A percentile compares a stretch with the other conserved stretches of the same genome.
phyloP scores from a whole-genome alignment of 2,797 vertebrate genomes.

The Danio jaintianensis region DNA sequence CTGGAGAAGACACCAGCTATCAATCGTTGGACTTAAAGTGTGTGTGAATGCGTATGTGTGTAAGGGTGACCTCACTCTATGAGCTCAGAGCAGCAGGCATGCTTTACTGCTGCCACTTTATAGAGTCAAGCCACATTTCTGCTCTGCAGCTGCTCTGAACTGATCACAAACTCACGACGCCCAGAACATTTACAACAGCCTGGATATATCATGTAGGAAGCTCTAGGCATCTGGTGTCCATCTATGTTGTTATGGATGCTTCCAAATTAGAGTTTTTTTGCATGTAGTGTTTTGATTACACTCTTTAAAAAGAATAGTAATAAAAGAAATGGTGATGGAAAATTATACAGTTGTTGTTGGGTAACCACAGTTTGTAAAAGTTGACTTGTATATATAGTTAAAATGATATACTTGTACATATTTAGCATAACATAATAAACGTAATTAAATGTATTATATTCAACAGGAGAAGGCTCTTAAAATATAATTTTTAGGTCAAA shows the following conservation, averaged over 20 bases:
- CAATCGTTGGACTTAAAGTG: constrained; percentile 55
- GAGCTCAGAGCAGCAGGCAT: constrained; percentile 50
- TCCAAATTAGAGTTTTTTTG: neutral
- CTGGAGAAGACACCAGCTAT: constrained; percentile 62
- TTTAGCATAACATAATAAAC: neutral
- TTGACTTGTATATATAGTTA: neutral
- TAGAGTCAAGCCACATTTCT: constrained; percentile 40
- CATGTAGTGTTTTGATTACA: neutral
- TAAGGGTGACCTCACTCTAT: constrained; percentile 58
- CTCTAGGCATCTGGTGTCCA: constrained; percentile 12
- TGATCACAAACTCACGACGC: constrained; percentile 32
- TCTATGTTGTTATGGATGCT: neutral
- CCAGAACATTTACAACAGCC: constrained; percentile 13
- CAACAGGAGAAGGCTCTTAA: neutral
- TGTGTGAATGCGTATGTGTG: constrained; percentile 41
- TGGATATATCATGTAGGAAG: neutral
- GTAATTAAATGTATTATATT: neutral
- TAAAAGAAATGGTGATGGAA: too few relatives aligned
- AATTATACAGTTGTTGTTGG: neutral
- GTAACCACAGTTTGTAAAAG: neutral
- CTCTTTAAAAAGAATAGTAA: neutral
- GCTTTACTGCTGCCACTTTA: constrained; percentile 51
- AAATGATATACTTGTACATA: neutral
- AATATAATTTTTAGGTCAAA: too few relatives aligned
- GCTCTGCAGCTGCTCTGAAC: constrained; percentile 17